phyloP scores from a whole-genome alignment of 2,888 invertebrate species.

The Sarcophaga subvicina region DNA sequence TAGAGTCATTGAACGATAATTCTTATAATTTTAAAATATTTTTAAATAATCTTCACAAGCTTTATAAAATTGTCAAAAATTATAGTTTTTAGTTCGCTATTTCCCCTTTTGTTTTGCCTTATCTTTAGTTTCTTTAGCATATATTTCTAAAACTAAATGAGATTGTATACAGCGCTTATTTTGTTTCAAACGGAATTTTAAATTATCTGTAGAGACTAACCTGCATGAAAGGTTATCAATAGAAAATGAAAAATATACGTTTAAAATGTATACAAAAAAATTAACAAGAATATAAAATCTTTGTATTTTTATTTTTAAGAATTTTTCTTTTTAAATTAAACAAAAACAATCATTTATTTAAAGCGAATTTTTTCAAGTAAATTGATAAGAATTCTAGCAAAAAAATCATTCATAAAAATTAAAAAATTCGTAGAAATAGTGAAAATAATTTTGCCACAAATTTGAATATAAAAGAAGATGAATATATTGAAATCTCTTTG shows the following conservation, averaged over 20 bases:
- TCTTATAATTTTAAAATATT: too few relatives aligned
- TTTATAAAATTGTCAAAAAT: too few relatives aligned
- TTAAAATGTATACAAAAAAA: neutral
- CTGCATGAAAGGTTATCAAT: constrained; percentile 47
- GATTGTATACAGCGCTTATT: neutral
- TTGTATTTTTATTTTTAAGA: neutral
- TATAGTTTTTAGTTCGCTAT: too few relatives aligned
- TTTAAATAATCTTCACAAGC: too few relatives aligned
- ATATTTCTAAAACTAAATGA: neutral
- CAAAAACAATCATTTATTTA: neutral
- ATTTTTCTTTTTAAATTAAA: neutral
- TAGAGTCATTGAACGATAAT: too few relatives aligned
- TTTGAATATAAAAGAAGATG: too few relatives aligned
- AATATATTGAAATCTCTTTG: too few relatives aligned
- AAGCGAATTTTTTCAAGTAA: neutral
- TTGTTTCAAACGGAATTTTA: neutral
- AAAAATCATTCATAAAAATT: neutral
- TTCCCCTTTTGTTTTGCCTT: too few relatives aligned
- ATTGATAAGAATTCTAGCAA: neutral
- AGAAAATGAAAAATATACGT: neutral
- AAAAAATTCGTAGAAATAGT: neutral
- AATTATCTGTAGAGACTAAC: constrained; percentile 31
- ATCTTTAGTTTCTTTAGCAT: too few relatives aligned
- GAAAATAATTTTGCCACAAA: neutral
- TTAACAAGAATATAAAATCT: neutral